A percentile compares a stretch with the other conserved stretches of the same genome.
Conservation (phyloP, 2,888 invertebrate species). For the Drosophila histrio region DNA sequence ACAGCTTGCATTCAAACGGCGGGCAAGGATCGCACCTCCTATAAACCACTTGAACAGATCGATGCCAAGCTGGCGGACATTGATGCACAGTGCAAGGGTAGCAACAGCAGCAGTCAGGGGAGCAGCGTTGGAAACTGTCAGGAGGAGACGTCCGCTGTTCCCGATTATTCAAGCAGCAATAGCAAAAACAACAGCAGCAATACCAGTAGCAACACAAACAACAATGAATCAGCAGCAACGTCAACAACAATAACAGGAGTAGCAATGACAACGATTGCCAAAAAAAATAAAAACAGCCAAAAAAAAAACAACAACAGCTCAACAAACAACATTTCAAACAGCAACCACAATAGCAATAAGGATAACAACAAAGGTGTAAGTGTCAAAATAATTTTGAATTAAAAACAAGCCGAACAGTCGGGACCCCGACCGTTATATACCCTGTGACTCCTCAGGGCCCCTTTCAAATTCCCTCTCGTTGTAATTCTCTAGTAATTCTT, state of each 20-base stretch:
- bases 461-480: too few relatives aligned
- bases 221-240: constrained; percentile 37
- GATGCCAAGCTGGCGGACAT: constrained; percentile 82
- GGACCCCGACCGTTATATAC: too few relatives aligned
- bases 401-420: too few relatives aligned
- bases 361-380: constrained; percentile 62
- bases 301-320: constrained; percentile 58
- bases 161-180: constrained; percentile 42
- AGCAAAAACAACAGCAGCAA: constrained; percentile 23
- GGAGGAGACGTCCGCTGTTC: constrained; percentile 36
- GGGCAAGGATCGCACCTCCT: constrained; percentile 87
- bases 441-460: too few relatives aligned
- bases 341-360: constrained; percentile 41
- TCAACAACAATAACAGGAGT: constrained; percentile 13
- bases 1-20: constrained; percentile 90
- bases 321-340: constrained; percentile 29
- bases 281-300: constrained; percentile 59
- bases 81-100: constrained; percentile 81
- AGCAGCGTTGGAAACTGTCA: constrained; percentile 47
- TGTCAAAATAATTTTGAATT: neutral
- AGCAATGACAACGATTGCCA: constrained; percentile 23
- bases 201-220: constrained; percentile 21
- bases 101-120: constrained; percentile 51
- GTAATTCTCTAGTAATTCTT: too few relatives aligned
- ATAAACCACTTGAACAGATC: constrained; percentile 87